Base-by-base conservation (phyloP, 2,888 invertebrate species). In the Incurvaria masculella region DNA sequence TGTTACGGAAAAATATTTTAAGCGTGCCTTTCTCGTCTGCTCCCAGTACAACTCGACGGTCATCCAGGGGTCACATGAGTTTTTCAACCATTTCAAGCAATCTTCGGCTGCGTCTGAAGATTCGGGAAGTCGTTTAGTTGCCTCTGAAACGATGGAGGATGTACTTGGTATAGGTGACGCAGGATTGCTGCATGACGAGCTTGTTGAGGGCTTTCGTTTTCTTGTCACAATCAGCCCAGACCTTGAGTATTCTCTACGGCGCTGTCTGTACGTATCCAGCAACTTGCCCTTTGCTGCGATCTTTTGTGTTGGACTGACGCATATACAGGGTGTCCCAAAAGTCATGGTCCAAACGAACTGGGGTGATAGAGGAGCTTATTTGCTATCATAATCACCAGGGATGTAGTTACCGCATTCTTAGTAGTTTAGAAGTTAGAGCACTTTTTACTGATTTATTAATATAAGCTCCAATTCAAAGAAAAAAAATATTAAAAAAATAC, bases 281-380 rank as follows among this genome's bases (percentile, higher is more conserved):
- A 41, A 16, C 41, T 41, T 41, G 41, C 41, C 41, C 41, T 41
- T 41, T 16, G 41, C 41, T 41, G 17, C 41, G 14, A 41, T 41
- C 17, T 41, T 41, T 8, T 41, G 41, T 3, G 41, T 41, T 16
- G 41, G 41, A 16, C 41, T 41, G 16, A 41, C 14, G 41, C 41
- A 41, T 10, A 41, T 14, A n/a, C n/a, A n/a, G n/a, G n/a, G n/a
- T n/a, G n/a, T n/a, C n/a, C n/a, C n/a, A n/a, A n/a, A n/a, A n/a
- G n/a, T n/a, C n/a, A n/a, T n/a, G n/a, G n/a, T n/a, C n/a, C n/a
- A n/a, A n/a, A n/a, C n/a, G n/a, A n/a, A n/a, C n/a, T n/a, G n/a
- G n/a, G n/a, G n/a, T n/a, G n/a, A n/a, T n/a, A n/a, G n/a, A n/a
- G n/a, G n/a, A n/a, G n/a, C n/a, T n/a, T n/a, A n/a, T n/a, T n/a